Percentiles rank a stretch among this genome's conserved stretches.
Evolutionary conservation across 2,113 vertebrate species (phyloP).

Genomic region (Epinephelus fuscoguttatus): DNA sequence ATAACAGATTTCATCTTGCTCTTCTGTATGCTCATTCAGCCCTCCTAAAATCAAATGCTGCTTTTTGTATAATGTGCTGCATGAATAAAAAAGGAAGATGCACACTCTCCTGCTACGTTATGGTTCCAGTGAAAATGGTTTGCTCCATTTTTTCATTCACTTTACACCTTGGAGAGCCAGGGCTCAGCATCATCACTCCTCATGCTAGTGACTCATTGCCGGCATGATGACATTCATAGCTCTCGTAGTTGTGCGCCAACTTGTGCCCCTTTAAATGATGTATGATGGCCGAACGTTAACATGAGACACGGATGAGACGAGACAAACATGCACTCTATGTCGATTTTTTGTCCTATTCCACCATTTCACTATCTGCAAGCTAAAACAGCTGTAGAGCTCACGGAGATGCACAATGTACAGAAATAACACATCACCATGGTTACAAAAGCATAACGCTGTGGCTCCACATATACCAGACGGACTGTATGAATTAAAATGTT

Average conservation of each 20-base stretch:
- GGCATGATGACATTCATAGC: slow-evolving; percentile 76
- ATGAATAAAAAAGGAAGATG: slow-evolving; percentile 11
- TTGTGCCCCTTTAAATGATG: slow-evolving; percentile 63
- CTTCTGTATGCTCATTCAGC: not conserved
- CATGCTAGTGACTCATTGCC: slow-evolving; percentile 77
- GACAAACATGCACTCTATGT: slow-evolving; percentile 29
- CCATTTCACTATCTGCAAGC: slow-evolving; percentile 45
- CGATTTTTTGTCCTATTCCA: slow-evolving; percentile 9
- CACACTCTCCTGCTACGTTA: slow-evolving; percentile 1
- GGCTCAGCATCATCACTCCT: slow-evolving; percentile 70
- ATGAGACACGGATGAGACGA: slow-evolving; percentile 16
- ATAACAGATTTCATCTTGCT: slow-evolving; percentile 17
- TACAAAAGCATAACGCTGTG: slow-evolving; percentile 72
- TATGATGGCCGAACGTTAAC: slow-evolving; percentile 43
- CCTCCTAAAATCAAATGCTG: not conserved
- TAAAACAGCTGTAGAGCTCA: slow-evolving; percentile 44
- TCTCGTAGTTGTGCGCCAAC: slow-evolving; percentile 66
- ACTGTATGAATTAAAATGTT: slow-evolving; percentile 22
- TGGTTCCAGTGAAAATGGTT: slow-evolving; percentile 45
- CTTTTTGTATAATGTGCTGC: slow-evolving; percentile 4
- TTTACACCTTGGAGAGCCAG: slow-evolving; percentile 59
- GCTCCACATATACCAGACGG: slow-evolving; percentile 40
- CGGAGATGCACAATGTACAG: slow-evolving; percentile 67
- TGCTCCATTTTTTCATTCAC: slow-evolving; percentile 37
- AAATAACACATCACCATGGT: slow-evolving; percentile 78